Evolutionary conservation across 2,113 vertebrate genomes (phyloP).

Genomic region (Aegithalos caudatus): DNA sequence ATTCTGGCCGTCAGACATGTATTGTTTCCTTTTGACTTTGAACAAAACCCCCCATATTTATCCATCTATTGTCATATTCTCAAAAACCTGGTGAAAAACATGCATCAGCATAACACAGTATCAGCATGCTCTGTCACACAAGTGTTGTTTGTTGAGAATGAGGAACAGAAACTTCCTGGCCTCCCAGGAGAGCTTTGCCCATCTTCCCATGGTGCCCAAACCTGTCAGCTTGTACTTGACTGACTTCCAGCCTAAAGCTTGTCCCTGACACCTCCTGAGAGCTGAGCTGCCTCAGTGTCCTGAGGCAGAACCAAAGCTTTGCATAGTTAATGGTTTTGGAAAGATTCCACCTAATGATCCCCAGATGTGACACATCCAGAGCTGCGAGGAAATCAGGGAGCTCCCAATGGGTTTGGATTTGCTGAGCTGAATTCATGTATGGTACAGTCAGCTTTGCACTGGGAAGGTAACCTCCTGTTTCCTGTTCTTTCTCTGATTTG

Average conservation of each 20-base stretch:
- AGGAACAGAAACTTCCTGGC: neutral
- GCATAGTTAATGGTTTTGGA: neutral
- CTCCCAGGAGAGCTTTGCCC: neutral
- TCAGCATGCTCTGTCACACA: neutral
- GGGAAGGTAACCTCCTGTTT: neutral
- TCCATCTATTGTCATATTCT: neutral
- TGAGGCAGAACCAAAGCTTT: neutral
- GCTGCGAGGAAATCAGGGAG: neutral
- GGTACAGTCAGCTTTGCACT: neutral
- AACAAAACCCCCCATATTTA: neutral
- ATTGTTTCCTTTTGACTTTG: neutral
- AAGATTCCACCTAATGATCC: neutral
- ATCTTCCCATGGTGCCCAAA: neutral
- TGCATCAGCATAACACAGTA: slow-evolving; percentile 5
- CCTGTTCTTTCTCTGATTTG: neutral
- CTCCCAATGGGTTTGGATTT: neutral
- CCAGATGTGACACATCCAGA: neutral
- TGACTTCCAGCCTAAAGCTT: neutral
- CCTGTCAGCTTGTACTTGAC: neutral
- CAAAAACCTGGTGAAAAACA: neutral
- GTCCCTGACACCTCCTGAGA: neutral
- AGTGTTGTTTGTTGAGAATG: neutral
- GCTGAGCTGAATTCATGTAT: neutral
- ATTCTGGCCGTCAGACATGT: neutral
- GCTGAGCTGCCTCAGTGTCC: neutral